Evolutionary conservation across 2,113 vertebrate genomes (phyloP).

Genomic region (Phalacrocorax brasilianus): DNA sequence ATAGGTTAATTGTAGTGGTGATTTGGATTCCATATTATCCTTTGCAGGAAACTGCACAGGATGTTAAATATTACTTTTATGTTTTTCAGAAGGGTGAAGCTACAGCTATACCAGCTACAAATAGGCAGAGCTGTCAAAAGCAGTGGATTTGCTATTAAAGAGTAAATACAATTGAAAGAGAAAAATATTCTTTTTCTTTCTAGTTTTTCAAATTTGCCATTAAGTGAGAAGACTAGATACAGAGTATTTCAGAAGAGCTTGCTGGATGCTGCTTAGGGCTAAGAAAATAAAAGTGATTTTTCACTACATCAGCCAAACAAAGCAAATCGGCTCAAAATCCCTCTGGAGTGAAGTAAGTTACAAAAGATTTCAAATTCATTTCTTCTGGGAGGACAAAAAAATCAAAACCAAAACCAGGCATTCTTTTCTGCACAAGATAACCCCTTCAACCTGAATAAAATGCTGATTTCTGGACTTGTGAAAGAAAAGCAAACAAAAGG

Average conservation of each 20-base stretch:
- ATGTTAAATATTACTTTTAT: background rate
- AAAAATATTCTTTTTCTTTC: background rate
- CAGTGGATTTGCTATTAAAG: background rate
- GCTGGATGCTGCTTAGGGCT: background rate
- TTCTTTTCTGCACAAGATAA: background rate
- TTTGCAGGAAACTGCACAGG: background rate
- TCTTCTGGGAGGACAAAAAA: background rate
- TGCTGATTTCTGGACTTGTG: background rate
- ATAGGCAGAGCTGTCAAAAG: background rate
- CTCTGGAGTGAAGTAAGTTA: background rate
- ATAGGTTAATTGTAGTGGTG: background rate
- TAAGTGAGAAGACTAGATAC: background rate
- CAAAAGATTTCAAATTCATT: background rate
- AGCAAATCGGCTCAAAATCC: slow-evolving; percentile 2
- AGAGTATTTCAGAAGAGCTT: background rate
- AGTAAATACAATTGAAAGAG: background rate
- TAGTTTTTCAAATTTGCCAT: background rate
- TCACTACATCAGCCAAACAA: background rate
- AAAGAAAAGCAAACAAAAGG: background rate
- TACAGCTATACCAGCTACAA: background rate
- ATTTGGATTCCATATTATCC: background rate
- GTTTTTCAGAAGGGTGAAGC: background rate
- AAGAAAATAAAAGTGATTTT: slow-evolving; percentile 23
- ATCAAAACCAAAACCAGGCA: background rate
- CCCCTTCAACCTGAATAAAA: background rate